Conservation (phyloP, 2,113 vertebrate species). For the Protobothrops mucrosquamatus region DNA sequence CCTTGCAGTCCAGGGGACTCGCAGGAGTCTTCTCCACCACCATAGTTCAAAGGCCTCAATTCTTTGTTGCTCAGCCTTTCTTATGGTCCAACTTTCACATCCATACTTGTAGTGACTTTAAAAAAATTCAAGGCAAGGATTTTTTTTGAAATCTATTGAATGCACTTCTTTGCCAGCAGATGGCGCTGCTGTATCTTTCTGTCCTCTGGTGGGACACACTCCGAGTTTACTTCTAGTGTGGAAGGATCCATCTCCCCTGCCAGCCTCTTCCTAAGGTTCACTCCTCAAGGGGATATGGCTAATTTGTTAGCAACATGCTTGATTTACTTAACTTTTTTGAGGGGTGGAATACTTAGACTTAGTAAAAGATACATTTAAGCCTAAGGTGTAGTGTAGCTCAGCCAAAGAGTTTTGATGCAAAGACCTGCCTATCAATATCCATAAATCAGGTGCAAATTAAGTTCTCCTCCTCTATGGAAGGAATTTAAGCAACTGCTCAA, state of each 20-base stretch:
- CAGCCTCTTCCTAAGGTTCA: background rate
- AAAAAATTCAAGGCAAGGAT: background rate
- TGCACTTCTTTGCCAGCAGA: background rate
- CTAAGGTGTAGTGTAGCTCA: background rate
- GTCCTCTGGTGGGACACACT: background rate
- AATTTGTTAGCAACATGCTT: no score
- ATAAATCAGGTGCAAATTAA: background rate
- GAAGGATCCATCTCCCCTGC: background rate
- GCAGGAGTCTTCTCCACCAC: no score
- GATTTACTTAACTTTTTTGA: background rate
- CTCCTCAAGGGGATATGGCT: background rate
- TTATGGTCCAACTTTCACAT: no score
- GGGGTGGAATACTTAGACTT: background rate
- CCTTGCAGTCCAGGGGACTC: no score
- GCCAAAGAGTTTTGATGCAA: background rate
- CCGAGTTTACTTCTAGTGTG: background rate
- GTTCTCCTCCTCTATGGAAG: background rate
- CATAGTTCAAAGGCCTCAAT: no score
- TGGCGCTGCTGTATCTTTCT: slow-evolving; percentile 19
- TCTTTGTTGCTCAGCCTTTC: no score
- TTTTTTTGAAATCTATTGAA: background rate
- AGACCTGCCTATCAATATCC: background rate
- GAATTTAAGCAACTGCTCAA: background rate
- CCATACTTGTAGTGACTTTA: background rate
- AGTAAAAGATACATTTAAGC: background rate